Evolutionary conservation across 1,140 invertebrate genomes (phyloP), one percentile per base, ranked within the genome.

Genomic region (Zophobas morio): DNA sequence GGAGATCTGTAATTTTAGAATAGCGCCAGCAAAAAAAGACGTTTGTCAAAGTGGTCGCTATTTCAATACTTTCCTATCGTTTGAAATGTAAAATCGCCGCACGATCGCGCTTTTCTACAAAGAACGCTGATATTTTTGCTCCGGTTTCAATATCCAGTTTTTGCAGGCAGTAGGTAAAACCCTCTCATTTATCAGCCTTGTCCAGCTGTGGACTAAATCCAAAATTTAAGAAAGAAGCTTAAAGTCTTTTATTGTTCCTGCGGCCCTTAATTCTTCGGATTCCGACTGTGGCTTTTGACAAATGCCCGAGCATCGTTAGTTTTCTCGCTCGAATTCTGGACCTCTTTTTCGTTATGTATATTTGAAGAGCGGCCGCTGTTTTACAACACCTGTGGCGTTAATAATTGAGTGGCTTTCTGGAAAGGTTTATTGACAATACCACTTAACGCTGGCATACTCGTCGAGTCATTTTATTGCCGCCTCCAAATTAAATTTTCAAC

Each of bases 301-400:
- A 63, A 63, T 4, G 49, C 54, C 33, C 32, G 20, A 56, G 32
- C 2, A 35, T 57, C 34, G 53, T 56, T 46, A 46, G 42, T 3
- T 3, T 8, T 46, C 42, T 46, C 42, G 42, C 42, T 8, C n/a
- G 49, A 51, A 51, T 51, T 51, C 49, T 5, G n/a, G 49, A 2
- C 42, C 33, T 36, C 60, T 40, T 66, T 66, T 66, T 66, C 39
- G 6, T 33, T 8, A 32, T 63, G 57, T 63, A 63, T 63, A 63
- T 63, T 63, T 63, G 57, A 63, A 39, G 1, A 63, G 57, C 35
- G 35, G 54, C 57, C 49, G 3, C 49, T 37, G 57, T 42, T 66
- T 66, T 66, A 37, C 60, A 66, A 66, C 60, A 66, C 60, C 60
- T 66, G 60, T 66, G 39, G 60, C 60, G 60, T 66, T 66, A 66